Evolutionary conservation across 2,888 invertebrate genomes (phyloP), one percentile per base, ranked within the genome.

Genomic region (Calliopum simillimum): DNA sequence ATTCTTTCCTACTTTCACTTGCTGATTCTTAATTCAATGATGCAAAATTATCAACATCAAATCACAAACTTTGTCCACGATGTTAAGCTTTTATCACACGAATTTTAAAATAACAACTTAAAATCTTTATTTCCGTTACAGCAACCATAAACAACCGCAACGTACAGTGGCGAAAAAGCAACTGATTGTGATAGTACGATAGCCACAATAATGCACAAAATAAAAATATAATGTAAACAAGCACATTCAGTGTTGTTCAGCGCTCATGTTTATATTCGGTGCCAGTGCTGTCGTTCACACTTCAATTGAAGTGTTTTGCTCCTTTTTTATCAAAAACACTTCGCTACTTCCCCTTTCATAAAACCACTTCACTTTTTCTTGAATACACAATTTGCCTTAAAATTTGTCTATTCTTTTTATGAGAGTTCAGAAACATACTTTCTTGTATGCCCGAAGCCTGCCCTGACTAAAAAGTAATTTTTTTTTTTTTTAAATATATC

Each of bases 131-230:
- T 25, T 49, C 33, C 14, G 14, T 23, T 14, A 11, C 59, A 19
- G 41, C 41, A 16, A n/a, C 43, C 19, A n/a, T 1, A 13, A 41
- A 49, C 43, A 53, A 64, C 64, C 53, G 43, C 19, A 41, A 33
- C 41, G n/a, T n/a, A 64, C 53, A 53, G 51, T 64, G 53, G 64
- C 53, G 41, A 64, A 64, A 53, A 53, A 53, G 19, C 51, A 64
- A 64, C 64, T 64, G 64, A 64, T 33, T 55, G 44, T 33, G 33
- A 33, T 33, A 8, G 33, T 8, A 8, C 8, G n/a, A n/a, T n/a
- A n/a, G n/a, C n/a, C n/a, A n/a, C n/a, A n/a, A n/a, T n/a, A 19
- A 13, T 21, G 19, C 21, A 49, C 5, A 49, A 53, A 19, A 21
- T 4, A 13, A 21, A 53, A 14, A 16, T 5, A 21, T 19, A 53